Base-by-base conservation (phyloP, 2,797 vertebrate species). In the Chelonia mydas region DNA sequence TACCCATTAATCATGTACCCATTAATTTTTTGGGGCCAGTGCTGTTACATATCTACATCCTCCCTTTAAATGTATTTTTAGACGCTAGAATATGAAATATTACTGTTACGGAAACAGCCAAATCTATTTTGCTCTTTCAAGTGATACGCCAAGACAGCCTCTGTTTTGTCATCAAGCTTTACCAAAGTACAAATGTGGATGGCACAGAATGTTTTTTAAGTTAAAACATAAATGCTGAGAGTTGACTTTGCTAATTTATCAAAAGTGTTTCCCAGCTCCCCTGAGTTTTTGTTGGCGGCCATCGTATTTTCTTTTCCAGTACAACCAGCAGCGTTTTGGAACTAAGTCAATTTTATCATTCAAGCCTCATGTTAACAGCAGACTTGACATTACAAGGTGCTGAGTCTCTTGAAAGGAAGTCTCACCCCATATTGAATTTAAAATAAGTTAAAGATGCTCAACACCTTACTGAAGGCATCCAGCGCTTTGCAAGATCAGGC, bases 241-340 rank as follows among this genome's bases (percentile, higher is more conserved):
- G 93, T 83, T 95, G 96, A 97, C 96, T 97, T 95, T 78, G 79
- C 96, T 97, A 97, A 97, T 97, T 97, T 97, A 94, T 97, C 96
- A 97, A 92, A 97, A 97, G 89, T 95, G 95, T 78, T 92, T 97
- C 80, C 83, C 93, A 91, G 90, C 87, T 97, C 94, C 95, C 95
- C 76, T 0, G 28, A 93, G 95, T 91, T 92, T 95, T 95, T 88
- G 86, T 88, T 95, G 92, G 94, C 65, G 0, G 80, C 86, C 85
- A 2, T 19, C 80, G 86, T 89, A 93, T 68, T 79, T 88, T 74
- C 88, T 92, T 94, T 79, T 94, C 31, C 80, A 95, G 86, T 74
- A 77, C 68, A 92, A 85, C 74, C 61, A 74, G 57, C 90, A 97
- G 96, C 81, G 87, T 93, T 94, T 90, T 95, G 96, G 97, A 95